A percentile compares a stretch with the other conserved stretches of the same genome.
phyloP scores from a whole-genome alignment of 1,140 invertebrate genomes.

The Hermetia illucens region DNA sequence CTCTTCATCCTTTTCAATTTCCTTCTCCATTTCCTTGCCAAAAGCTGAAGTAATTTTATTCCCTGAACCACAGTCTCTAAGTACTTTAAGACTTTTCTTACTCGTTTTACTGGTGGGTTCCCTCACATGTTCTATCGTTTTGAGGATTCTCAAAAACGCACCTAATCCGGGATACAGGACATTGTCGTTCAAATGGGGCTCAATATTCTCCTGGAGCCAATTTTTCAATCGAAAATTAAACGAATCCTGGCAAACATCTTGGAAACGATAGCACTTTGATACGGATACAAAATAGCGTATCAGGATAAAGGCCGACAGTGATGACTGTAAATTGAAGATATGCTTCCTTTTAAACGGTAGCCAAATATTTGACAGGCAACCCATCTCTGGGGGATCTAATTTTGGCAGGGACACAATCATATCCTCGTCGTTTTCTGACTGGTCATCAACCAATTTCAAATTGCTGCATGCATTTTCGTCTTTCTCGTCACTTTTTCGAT shows the following conservation, averaged over 20 bases:
- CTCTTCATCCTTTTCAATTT: no score
- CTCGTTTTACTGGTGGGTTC: no score
- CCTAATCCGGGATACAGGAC: slow-evolving; percentile 26
- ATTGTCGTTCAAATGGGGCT: slow-evolving; percentile 19
- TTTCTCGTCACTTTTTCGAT: slow-evolving; percentile 2
- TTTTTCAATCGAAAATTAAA: slow-evolving; percentile 18
- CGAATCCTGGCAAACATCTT: slow-evolving; percentile 10
- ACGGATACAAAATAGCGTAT: slow-evolving; percentile 19
- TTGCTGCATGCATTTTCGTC: slow-evolving; percentile 1
- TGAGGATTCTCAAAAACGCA: slow-evolving; percentile 17
- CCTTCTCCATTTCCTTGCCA: no score
- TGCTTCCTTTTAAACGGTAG: slow-evolving; percentile 20
- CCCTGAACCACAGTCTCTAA: no score
- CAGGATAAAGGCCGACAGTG: slow-evolving; percentile 14
- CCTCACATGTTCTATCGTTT: no score
- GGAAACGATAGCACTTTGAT: slow-evolving; percentile 18
- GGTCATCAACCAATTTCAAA: not conserved
- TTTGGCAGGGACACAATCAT: slow-evolving; percentile 22
- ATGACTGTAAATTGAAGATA: slow-evolving; percentile 19
- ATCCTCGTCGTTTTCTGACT: not conserved
- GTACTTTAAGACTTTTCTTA: no score
- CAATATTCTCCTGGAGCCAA: slow-evolving; percentile 20
- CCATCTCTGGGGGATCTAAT: slow-evolving; percentile 16
- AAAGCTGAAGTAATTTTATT: no score
- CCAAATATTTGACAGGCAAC: slow-evolving; percentile 18